Percentiles rank a stretch among this genome's conserved stretches.
These are phyloP conservation scores for Phainopepla nitens DNA, from an alignment of 2,113 vertebrate species.

Conservation along the genomic window DNA sequence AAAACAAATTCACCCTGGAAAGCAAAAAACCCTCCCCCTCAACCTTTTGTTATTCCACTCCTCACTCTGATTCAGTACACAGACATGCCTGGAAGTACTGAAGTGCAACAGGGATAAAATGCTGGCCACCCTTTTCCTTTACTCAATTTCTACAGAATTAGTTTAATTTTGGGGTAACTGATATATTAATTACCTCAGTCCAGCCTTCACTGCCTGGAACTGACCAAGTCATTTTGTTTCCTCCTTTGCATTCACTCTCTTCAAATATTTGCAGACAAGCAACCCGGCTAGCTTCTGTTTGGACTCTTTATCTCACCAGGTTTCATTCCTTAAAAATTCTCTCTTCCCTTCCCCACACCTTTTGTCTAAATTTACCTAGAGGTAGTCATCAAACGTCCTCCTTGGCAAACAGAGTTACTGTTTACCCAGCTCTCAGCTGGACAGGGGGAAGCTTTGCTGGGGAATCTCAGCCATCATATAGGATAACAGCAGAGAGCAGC, in stretches of 20 bases:
- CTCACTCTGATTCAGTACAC: background rate
- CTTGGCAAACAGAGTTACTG: background rate
- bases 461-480: background rate
- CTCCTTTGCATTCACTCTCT: background rate
- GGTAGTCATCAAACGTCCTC: background rate
- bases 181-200: background rate
- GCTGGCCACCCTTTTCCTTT: background rate
- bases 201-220: background rate
- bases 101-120: background rate
- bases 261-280: slow-evolving; percentile 43
- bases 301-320: slow-evolving; percentile 1
- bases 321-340: background rate
- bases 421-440: background rate
- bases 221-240: background rate
- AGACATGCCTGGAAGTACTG: background rate
- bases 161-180: background rate
- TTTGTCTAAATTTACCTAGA: background rate
- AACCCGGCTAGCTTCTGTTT: background rate
- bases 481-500: slow-evolving; percentile 1
- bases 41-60: background rate
- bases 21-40: fast-evolving
- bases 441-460: background rate
- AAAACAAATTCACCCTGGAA: background rate
- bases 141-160: background rate
- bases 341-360: slow-evolving; percentile 5